A percentile compares a stretch with the other conserved stretches of the same genome.
Evolutionary conservation across 1,140 invertebrate species (phyloP).

Genomic region (Agraylea sexmaculata): DNA sequence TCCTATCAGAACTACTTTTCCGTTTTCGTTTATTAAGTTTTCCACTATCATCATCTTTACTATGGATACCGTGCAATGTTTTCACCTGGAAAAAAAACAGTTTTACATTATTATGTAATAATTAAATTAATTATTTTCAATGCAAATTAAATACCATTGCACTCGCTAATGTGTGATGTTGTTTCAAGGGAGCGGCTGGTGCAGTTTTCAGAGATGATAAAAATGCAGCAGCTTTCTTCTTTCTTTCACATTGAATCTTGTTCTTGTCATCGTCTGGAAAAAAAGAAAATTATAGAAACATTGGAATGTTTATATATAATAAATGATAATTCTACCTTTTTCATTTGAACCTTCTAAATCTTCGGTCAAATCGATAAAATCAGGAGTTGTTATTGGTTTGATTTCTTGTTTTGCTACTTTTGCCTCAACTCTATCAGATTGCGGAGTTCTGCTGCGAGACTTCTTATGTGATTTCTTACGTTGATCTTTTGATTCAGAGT

Average conservation of each 20-base stretch:
- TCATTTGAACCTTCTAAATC: slow-evolving; percentile 15
- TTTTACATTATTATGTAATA: not conserved
- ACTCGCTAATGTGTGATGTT: slow-evolving; percentile 30
- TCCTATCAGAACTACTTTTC: slow-evolving; percentile 12
- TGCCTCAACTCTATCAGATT: no score
- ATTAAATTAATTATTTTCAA: not conserved
- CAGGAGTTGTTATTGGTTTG: slow-evolving; percentile 6
- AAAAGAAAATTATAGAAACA: not conserved
- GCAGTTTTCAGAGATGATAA: slow-evolving; percentile 29
- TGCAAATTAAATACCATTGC: slow-evolving; percentile 24
- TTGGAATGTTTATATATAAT: not conserved
- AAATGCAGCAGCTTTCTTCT: slow-evolving; percentile 31
- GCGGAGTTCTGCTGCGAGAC: no score
- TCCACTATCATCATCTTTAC: slow-evolving; percentile 29
- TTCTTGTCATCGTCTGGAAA: slow-evolving; percentile 8
- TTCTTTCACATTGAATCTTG: slow-evolving; percentile 26
- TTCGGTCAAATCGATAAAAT: slow-evolving; percentile 19
- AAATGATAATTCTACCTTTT: not conserved
- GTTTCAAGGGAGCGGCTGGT: slow-evolving; percentile 28
- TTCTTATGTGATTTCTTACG: no score
- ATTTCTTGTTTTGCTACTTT: no score
- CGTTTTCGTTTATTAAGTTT: slow-evolving; percentile 25
- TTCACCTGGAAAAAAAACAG: slow-evolving; percentile 26
- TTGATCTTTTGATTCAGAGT: no score
- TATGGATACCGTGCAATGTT: slow-evolving; percentile 29